A percentile compares a stretch with the other conserved stretches of the same genome.
These are phyloP conservation scores for Aramus guarauna DNA, from an alignment of 2,113 vertebrate genomes.

Conservation along the genomic window DNA sequence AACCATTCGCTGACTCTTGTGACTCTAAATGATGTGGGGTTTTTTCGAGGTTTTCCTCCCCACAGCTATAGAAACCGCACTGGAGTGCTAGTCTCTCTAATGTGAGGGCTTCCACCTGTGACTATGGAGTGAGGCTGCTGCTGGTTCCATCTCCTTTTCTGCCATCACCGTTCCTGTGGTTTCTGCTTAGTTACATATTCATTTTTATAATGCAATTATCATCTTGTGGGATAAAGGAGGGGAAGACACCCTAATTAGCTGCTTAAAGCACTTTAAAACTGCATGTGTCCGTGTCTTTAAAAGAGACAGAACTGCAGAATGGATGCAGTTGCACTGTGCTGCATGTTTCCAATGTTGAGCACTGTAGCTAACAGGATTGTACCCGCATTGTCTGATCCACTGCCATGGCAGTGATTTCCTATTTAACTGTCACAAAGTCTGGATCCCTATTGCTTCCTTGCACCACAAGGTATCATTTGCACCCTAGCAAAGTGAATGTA, in stretches of 20 bases:
- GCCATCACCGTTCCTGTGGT: conserved; percentile 70
- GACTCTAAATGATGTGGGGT: conserved; percentile 56
- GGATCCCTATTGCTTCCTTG: not conserved
- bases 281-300: conserved; percentile 45
- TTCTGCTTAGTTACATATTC: conserved; percentile 74
- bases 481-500: not conserved
- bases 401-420: not conserved
- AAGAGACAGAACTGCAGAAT: conserved; percentile 24
- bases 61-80: conserved; percentile 68
- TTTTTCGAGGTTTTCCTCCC: conserved; percentile 71
- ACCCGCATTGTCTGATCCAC: not conserved
- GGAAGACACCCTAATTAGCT: conserved; percentile 74
- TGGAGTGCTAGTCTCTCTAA: conserved; percentile 40
- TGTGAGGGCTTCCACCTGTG: conserved; percentile 68
- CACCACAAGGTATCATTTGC: not conserved
- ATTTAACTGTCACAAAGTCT: not conserved
- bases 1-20: conserved; percentile 52
- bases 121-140: conserved; percentile 34
- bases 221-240: conserved; percentile 70
- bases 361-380: not conserved
- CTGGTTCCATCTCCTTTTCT: conserved; percentile 58
- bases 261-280: conserved; percentile 62
- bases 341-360: not conserved
- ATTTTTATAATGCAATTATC: conserved; percentile 78
- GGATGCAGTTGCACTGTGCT: not conserved